Conservation (phyloP, 1,140 invertebrate species). For the Caenorhabditis inopinata region DNA sequence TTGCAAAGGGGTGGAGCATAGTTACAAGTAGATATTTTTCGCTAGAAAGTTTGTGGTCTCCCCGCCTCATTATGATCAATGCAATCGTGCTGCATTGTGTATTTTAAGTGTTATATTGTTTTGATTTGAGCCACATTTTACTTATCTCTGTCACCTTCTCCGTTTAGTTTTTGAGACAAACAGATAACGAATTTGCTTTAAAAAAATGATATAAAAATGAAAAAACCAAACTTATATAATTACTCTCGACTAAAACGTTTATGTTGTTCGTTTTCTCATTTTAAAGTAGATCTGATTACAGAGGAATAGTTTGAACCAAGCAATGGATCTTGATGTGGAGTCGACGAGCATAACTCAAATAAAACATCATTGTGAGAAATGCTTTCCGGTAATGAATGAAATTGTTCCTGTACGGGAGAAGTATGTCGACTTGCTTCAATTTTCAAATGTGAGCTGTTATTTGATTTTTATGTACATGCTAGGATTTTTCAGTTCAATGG, state of each 20-base stretch:
- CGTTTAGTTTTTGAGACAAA: not conserved
- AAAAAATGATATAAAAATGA: not conserved
- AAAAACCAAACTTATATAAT: not conserved
- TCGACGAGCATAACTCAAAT: not conserved
- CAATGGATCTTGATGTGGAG: conserved; percentile 5
- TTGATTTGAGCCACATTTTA: not conserved
- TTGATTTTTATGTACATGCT: not conserved
- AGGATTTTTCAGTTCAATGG: conserved; percentile 39
- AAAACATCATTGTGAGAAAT: not conserved
- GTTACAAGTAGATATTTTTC: no score
- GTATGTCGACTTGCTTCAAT: conserved; percentile 42
- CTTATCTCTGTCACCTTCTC: not conserved
- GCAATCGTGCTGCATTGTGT: not conserved
- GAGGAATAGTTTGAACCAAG: no score
- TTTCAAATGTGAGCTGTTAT: conserved; percentile 18
- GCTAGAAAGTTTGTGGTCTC: no score
- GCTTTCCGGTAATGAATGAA: conserved; percentile 6
- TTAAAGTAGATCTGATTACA: no score
- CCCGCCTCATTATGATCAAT: no score
- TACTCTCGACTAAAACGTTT: not conserved
- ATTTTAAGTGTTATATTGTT: not conserved
- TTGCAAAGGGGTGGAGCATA: no score
- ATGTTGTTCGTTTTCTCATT: not conserved
- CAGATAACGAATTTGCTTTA: not conserved
- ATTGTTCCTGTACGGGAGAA: not conserved